These are phyloP conservation scores for Drosophila mauritiana DNA, from an alignment of 1,140 invertebrate genomes.

Conservation along the genomic window DNA sequence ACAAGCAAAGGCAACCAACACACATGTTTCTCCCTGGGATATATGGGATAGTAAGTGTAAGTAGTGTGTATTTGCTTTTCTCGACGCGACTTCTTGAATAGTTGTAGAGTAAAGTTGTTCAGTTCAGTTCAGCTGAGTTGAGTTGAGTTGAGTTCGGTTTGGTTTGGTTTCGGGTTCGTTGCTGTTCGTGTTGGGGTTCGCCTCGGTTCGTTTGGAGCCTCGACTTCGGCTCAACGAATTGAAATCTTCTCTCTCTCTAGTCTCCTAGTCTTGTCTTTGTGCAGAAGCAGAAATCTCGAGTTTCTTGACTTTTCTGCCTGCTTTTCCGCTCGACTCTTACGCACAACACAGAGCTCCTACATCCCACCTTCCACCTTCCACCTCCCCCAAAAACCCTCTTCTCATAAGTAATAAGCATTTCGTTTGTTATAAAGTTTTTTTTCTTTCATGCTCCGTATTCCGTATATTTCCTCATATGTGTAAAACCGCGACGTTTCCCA, in stretches of 20 bases:
- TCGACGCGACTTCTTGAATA: constrained; percentile 69
- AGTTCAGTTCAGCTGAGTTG: constrained; percentile 29
- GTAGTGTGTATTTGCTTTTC: constrained; percentile 80
- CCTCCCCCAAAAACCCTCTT: constrained; percentile 22
- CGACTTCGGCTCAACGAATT: constrained; percentile 10
- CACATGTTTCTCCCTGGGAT: constrained; percentile 52
- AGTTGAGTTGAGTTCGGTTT: constrained; percentile 10
- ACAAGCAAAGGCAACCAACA: constrained; percentile 24
- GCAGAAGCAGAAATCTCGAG: constrained; percentile 65
- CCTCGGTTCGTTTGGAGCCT: constrained; percentile 17
- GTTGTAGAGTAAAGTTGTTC: constrained; percentile 58
- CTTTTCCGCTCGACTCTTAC: constrained; percentile 52
- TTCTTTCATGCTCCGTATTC: constrained; percentile 13
- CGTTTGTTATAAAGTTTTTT: constrained; percentile 60
- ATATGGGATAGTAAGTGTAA: constrained; percentile 78
- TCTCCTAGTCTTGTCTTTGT: constrained; percentile 23
- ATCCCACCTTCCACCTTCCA: neutral
- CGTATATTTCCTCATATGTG: constrained; percentile 63
- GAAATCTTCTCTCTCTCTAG: constrained; percentile 18
- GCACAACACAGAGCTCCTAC: constrained; percentile 1
- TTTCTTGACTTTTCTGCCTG: constrained; percentile 79
- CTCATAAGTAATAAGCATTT: constrained; percentile 54
- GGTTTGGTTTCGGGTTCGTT: neutral
- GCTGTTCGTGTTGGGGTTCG: constrained; percentile 12
- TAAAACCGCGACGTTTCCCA: constrained; percentile 41